phyloP scores from a whole-genome alignment of 2,888 invertebrate species.

The Tolmerus cingulatus region DNA sequence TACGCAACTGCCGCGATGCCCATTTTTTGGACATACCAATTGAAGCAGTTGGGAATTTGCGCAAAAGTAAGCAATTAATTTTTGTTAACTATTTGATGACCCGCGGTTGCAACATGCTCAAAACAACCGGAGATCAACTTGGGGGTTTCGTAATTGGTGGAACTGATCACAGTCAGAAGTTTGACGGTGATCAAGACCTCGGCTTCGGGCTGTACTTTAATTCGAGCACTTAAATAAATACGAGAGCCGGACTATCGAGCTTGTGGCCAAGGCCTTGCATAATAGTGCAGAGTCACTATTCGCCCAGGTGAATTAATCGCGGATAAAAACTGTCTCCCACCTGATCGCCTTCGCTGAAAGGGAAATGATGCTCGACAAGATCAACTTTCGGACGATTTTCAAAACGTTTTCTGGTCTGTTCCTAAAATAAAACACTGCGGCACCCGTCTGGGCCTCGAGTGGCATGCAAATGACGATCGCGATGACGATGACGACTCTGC shows the following conservation, averaged over 20 bases:
- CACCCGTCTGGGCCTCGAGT: background rate
- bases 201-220: background rate
- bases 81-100: background rate
- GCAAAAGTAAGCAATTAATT: background rate
- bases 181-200: background rate
- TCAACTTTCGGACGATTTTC: background rate
- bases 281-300: background rate
- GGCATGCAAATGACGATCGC: background rate
- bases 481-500: background rate
- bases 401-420: background rate
- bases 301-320: background rate
- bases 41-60: background rate
- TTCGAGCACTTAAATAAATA: background rate
- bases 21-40: background rate
- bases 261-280: background rate
- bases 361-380: background rate
- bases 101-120: background rate
- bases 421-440: background rate
- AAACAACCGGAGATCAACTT: background rate
- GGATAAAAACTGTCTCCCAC: background rate
- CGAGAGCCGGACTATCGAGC: background rate
- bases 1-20: background rate
- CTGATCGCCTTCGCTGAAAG: slow-evolving; percentile 5
- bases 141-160: background rate
- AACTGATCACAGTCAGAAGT: background rate